Evolutionary conservation across 1,140 invertebrate species (phyloP), one percentile per base, ranked within the genome.

Genomic region (Choristoneura fumiferana): DNA sequence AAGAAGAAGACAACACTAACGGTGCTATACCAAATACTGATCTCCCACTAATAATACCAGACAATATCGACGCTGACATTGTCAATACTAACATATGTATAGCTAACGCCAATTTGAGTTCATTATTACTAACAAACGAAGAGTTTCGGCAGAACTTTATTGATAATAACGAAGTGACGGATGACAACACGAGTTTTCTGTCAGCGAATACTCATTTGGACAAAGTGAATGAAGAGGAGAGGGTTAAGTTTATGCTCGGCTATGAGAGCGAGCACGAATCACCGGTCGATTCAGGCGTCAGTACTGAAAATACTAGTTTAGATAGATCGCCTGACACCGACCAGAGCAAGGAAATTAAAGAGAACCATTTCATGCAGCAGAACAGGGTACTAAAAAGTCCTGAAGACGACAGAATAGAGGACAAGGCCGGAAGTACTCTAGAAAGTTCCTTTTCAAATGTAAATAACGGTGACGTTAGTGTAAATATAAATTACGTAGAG

Each of bases 261-360:
- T 89, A 90, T 53, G 88, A 89, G 33, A 89, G 87, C 58, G 87
- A 90, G n/a, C 82, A 86, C 8, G 86, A 89, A 55, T 89, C 87
- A 33, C 93, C 93, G 1, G 91, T 87, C 0, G 94, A 94, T 74
- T 94, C 93, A 0, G 93, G 94, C 0, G 93, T 94, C 37, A 94
- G 93, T 63, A 94, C 93, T 0, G 93, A 94, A 75, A 94, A 93
- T 56, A 94, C 93, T 4, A 94, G 93, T 70, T 76, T 94, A 73
- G 91, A 92, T 74, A 78, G 91, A 63, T 92, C 91, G 1, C 91
- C 92, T 0, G 92, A 91, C 60, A 86, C 91, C 9, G 92, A 92
- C 33, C 73, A 81, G 34, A 78, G 59, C 63, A 86, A 85, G 64
- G 78, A 78, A 14, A 55, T 82, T 0, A 77, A 78, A 63, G 78